These are phyloP conservation scores for Dasyprocta punctata DNA, from an alignment of 2,113 vertebrate species.

Conservation along the genomic window DNA sequence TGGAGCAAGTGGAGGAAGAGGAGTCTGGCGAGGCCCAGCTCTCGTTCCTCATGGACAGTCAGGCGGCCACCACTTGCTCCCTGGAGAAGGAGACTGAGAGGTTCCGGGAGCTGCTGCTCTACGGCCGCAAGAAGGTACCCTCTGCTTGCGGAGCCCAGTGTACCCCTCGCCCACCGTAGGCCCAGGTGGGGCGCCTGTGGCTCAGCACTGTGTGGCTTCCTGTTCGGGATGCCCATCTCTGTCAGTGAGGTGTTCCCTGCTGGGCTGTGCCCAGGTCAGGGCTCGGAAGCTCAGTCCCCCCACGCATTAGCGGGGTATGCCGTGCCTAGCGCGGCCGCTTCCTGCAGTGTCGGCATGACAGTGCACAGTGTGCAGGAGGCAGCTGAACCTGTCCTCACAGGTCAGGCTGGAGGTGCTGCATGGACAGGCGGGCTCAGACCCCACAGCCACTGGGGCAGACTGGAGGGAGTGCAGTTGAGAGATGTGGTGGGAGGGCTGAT, in stretches of 20 bases:
- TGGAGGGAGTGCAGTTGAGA: not conserved
- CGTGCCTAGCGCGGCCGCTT: not conserved
- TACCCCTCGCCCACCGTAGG: accelerated
- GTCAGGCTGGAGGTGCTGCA: too few relatives aligned
- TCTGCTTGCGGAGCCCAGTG: accelerated
- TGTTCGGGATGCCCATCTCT: too few relatives aligned
- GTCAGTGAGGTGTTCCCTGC: not conserved
- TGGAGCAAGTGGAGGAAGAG: conserved; percentile 93
- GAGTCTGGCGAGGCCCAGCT: conserved; percentile 93
- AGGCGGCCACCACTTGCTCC: conserved; percentile 85
- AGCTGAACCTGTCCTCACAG: too few relatives aligned
- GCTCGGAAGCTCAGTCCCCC: accelerated
- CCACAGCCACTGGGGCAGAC: not conserved
- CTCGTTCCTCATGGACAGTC: conserved; percentile 93
- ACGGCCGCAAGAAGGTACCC: conserved; percentile 96
- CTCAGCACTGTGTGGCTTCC: too few relatives aligned
- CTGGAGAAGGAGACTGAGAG: conserved; percentile 94
- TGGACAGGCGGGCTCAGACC: not conserved
- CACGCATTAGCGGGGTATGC: accelerated
- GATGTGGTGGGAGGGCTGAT: not conserved
- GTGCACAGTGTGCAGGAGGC: not conserved
- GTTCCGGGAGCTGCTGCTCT: conserved; percentile 97
- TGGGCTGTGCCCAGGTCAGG: accelerated
- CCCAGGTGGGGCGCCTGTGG: too few relatives aligned
- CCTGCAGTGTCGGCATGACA: not conserved